Evolutionary conservation across 2,113 vertebrate species (phyloP), one percentile per base, ranked within the genome.

Genomic region (human): DNA sequence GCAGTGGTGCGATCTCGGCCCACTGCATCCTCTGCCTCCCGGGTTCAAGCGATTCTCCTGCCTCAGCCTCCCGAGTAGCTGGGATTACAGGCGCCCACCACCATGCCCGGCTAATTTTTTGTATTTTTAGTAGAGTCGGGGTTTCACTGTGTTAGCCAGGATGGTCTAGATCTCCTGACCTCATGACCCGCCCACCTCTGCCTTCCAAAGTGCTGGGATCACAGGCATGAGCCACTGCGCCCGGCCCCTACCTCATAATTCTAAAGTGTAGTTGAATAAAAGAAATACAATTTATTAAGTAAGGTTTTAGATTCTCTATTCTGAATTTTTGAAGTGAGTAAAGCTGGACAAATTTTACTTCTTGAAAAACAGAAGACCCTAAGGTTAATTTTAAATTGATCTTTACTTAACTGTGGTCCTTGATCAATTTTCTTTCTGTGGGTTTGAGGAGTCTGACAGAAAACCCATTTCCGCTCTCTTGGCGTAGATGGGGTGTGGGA

Each of bases 341-440:
- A 96, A 79, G n/a, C 30, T 20, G 16, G 40, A 76, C 59, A 84
- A n/a, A 48, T 85, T 94, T 89, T 45, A 72, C 16, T 86, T 97
- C 82, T 82, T 84, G 50, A 85, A 81, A 81, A 96, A 73, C 45
- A 87, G 20, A 75, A 96, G 95, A 86, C 90, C 81, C 57, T 73
- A 59, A 90, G 93, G 87, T 97, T 96, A 92, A 95, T 94, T 97
- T 95, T 93, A 94, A 97, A 96, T 96, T 30, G 87, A 76, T 94
- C 91, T 97, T 92, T 79, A 86, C 88, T 96, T 90, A 94, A 89
- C 88, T 75, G 59, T 79, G 81, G 45, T 84, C 52, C 55, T 90
- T 43, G 64, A 94, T 85, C 0, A 40, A 96, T 97, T 95, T 97
- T 85, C 61, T 89, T 87, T 92, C 83, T 84, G 50, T 59, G 64